Percentiles rank a stretch among this genome's conserved stretches.
Evolutionary conservation across 2,113 vertebrate genomes (phyloP).

Genomic region (Oreochromis spilurus): DNA sequence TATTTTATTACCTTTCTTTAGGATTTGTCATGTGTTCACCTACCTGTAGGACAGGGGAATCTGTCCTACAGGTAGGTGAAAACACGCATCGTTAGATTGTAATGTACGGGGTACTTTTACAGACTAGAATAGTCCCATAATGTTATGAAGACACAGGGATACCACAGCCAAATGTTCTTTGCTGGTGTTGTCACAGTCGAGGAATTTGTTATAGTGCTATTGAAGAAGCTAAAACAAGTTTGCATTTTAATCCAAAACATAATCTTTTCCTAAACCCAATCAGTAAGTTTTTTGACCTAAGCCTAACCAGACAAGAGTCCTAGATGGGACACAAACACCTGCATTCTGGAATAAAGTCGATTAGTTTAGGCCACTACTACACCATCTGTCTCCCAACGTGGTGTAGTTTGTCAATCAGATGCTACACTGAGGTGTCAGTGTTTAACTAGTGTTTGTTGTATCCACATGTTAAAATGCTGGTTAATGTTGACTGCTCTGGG

Average conservation of each 20-base stretch:
- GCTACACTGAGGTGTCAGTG: neutral
- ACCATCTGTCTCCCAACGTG: neutral
- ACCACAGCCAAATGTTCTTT: neutral
- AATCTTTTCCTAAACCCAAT: neutral
- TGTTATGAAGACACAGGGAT: neutral
- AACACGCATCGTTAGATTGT: accelerated
- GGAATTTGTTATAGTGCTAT: neutral
- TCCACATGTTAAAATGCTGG: neutral
- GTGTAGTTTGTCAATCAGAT: neutral
- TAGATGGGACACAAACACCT: neutral
- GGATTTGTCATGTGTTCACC: neutral
- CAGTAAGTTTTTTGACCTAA: neutral
- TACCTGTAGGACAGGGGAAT: neutral
- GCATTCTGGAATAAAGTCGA: neutral
- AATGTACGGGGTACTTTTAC: neutral
- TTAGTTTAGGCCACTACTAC: neutral
- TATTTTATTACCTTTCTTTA: neutral
- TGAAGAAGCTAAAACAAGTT: neutral
- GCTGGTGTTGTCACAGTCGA: neutral
- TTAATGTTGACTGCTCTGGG: neutral
- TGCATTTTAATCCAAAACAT: neutral
- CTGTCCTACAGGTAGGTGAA: neutral
- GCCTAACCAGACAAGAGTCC: neutral
- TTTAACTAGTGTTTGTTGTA: neutral
- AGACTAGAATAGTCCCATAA: neutral